Conservation (phyloP, 1,140 invertebrate genomes). For the Parapsyche elsis region DNA sequence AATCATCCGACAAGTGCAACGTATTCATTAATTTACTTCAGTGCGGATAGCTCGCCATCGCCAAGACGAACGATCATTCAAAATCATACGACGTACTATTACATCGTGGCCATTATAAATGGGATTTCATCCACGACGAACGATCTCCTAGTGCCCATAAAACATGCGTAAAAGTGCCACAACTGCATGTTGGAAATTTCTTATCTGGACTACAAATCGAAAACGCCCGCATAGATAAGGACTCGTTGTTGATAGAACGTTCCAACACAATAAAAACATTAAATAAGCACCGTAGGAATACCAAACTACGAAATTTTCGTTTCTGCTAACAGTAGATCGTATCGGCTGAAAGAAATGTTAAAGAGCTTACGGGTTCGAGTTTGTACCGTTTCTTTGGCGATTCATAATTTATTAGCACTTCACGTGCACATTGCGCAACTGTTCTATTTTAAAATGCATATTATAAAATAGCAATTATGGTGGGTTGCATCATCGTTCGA, state of each 20-base stretch:
- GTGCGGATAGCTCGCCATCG: neutral
- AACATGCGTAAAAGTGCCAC: no score
- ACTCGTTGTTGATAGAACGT: neutral
- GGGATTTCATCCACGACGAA: no score
- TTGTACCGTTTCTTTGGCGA: constrained; percentile 1
- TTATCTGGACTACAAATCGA: neutral
- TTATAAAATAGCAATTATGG: neutral
- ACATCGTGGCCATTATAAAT: no score
- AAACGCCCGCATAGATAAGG: neutral
- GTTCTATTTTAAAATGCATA: constrained; percentile 26
- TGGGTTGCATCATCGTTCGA: neutral
- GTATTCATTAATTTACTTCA: neutral
- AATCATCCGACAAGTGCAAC: neutral
- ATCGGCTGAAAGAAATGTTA: neutral
- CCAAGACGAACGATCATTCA: no score
- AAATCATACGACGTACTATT: no score
- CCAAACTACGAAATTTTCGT: neutral
- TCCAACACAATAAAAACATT: neutral
- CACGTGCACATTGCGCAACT: constrained; percentile 15
- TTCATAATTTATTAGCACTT: constrained; percentile 20
- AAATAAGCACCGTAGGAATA: neutral
- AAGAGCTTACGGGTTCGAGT: neutral
- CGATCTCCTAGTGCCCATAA: no score
- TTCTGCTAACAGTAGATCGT: neutral
- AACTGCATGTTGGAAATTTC: neutral